Conservation (phyloP, 2,113 vertebrate species). For the Fukomys damarensis region DNA sequence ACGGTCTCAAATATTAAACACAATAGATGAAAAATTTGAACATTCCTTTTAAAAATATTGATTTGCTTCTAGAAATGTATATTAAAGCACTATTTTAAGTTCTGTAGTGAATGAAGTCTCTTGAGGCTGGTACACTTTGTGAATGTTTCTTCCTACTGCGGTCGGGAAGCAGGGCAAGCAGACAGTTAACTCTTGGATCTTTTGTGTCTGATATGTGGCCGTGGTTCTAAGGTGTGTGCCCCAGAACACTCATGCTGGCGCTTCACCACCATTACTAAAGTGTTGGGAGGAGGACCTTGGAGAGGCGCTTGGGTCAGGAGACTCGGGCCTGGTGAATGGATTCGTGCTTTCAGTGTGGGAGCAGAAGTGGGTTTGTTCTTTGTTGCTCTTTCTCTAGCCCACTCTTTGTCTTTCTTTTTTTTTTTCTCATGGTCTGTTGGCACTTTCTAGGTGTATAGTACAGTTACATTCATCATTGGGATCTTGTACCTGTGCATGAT, state of each 20-base stretch:
- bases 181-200: neutral
- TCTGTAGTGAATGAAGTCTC: neutral
- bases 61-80: conserved; percentile 75
- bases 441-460: no score
- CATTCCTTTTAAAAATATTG: neutral
- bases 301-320: neutral
- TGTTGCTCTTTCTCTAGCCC: neutral
- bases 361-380: neutral
- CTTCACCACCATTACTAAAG: neutral
- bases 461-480: no score
- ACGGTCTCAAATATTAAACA: conserved; percentile 37
- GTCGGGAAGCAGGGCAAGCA: neutral
- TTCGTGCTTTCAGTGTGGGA: neutral
- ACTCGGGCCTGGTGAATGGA: no score
- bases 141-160: neutral
- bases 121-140: neutral
- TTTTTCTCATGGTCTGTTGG: no score
- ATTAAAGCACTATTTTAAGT: conserved; percentile 78
- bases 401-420: neutral
- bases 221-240: neutral
- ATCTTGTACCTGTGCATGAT: no score
- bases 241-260: neutral
- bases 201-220: neutral
- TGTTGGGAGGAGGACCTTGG: neutral
- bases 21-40: neutral